phyloP scores from a whole-genome alignment of 2,113 vertebrate genomes.

The Gadus macrocephalus region DNA sequence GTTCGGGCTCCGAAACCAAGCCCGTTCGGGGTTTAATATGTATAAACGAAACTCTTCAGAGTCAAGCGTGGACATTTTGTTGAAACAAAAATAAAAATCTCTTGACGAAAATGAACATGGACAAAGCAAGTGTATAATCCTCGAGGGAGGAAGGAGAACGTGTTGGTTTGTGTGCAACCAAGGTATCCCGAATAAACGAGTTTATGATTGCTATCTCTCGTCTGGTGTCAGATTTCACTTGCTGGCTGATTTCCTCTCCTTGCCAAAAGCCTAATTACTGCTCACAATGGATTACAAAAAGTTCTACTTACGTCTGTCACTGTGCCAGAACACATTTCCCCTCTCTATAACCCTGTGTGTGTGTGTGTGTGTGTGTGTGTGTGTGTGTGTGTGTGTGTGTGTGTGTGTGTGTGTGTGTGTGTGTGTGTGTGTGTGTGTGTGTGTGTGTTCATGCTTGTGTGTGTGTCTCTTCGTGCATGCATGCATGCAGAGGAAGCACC shows the following conservation, averaged over 20 bases:
- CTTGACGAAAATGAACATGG: constrained; percentile 45
- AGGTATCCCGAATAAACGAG: constrained; percentile 91
- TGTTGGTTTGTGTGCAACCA: constrained; percentile 90
- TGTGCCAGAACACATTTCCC: constrained; percentile 54
- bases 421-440: constrained; percentile 32
- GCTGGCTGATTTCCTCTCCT: constrained; percentile 26
- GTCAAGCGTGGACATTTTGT: constrained; percentile 81
- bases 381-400: no score
- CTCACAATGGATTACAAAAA: constrained; percentile 40
- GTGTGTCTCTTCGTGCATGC: neutral
- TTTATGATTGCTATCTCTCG: constrained; percentile 77
- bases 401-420: neutral
- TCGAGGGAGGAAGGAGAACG: constrained; percentile 54
- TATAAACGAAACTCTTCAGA: constrained; percentile 17
- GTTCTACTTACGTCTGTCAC: constrained; percentile 39
- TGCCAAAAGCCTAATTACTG: constrained; percentile 24
- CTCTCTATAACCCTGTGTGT: constrained; percentile 37
- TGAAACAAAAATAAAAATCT: neutral
- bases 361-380: constrained; percentile 22
- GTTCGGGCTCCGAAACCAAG: constrained; percentile 61
- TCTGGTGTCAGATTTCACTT: constrained; percentile 32
- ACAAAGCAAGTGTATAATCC: constrained; percentile 83
- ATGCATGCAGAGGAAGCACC: constrained; percentile 56
- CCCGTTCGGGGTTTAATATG: constrained; percentile 79
- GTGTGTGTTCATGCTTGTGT: constrained; percentile 33